Evolutionary conservation across 2,797 vertebrate genomes (phyloP), one percentile per base, ranked within the genome.

Genomic region (Enteromius afrohamiltoni): DNA sequence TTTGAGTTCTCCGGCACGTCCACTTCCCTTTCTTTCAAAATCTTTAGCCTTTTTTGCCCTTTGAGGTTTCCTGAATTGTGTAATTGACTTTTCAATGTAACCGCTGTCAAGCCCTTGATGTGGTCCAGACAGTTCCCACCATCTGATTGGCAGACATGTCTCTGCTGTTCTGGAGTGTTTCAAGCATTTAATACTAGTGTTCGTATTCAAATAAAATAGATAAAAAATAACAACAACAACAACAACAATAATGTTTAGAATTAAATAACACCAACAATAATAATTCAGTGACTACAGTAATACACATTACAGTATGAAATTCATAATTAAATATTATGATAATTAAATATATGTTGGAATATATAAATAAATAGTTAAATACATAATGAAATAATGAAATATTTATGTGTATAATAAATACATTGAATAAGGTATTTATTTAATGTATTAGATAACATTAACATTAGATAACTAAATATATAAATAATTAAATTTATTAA

Each of bases 1-100:
- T 64, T 62, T 29, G 55, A 75, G 26, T 7, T 65, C 9, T 3
- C 62, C 45, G 21, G 34, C 17, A 29, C 11, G 0, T 60, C 11
- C 37, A n/a, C 19, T 79, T 34, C 19, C 2, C 5, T 47, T 17
- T 60, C 13, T 60, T 23, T 29, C 51, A 42, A 31, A 14, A 29
- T 71, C 70, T 82, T 71, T 74, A 86, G 85, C 77, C 80, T 84
- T 86, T 87, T 84, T 86, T 81, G n/a, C 53, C 26, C 47, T 85
- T 76, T 71, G 81, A 88, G 83, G 77, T 84, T 86, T 70, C 82
- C 64, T 62, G 84, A 86, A 77, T 51, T 65, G 79, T 85, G 74
- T 71, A 77, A 76, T 64, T 84, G 67, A 17, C n/a, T 58, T 51
- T 75, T 84, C 78, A 74, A 40, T 68, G 17, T 42, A 51, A 55